Evolutionary conservation across 2,888 invertebrate species (phyloP).

Genomic region (Tricholauxania praeusta): DNA sequence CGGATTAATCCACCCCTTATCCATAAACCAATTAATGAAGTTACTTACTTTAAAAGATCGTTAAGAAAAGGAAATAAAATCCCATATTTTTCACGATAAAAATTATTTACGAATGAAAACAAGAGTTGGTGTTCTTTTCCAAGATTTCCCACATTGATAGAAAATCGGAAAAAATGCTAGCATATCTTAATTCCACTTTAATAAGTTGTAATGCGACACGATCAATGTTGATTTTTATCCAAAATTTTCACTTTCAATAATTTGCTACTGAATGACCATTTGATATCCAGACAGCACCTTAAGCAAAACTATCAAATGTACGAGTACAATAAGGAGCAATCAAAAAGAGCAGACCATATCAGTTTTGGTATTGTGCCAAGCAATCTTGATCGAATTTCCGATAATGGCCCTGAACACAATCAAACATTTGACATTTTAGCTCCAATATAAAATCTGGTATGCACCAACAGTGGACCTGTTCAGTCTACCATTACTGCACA

Average conservation of each 20-base stretch:
- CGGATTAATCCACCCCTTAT: too few relatives aligned
- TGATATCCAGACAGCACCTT: neutral
- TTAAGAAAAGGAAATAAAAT: too few relatives aligned
- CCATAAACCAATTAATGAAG: too few relatives aligned
- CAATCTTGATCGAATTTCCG: constrained; percentile 22
- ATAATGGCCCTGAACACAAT: constrained; percentile 24
- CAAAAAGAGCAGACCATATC: neutral
- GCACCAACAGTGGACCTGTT: too few relatives aligned
- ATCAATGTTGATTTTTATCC: neutral
- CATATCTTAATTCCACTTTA: constrained; percentile 6
- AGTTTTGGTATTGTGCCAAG: neutral
- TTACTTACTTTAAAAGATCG: too few relatives aligned
- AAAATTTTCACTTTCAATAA: neutral
- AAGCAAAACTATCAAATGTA: constrained; percentile 1
- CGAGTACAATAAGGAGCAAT: neutral
- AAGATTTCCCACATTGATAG: constrained; percentile 12
- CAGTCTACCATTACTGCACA: neutral
- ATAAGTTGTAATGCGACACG: constrained; percentile 29
- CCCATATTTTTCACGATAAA: too few relatives aligned
- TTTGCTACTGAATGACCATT: constrained; percentile 12
- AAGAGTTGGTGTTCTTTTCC: neutral
- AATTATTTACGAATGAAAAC: too few relatives aligned
- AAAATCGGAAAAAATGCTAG: neutral
- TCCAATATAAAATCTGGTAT: too few relatives aligned
- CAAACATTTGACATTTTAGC: constrained; percentile 30